Percentiles rank a stretch among this genome's conserved stretches.
Evolutionary conservation across 2,888 invertebrate genomes (phyloP).

Genomic region (Leptopilina syphax): DNA sequence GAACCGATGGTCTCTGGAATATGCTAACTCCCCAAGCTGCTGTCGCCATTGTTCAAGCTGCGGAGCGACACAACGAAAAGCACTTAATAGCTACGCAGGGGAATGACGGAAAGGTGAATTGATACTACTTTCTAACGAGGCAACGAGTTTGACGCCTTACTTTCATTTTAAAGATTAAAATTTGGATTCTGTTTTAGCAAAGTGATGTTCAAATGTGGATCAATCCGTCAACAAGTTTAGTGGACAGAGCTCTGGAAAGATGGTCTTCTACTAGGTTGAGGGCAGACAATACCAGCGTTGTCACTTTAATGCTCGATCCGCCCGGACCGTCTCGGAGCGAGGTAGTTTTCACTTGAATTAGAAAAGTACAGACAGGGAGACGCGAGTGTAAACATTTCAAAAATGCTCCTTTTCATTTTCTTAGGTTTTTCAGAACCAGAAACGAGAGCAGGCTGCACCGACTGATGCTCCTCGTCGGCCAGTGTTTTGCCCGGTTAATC

Average conservation of each 20-base stretch:
- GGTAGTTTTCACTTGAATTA: conserved; percentile 71
- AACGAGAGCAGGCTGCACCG: conserved; percentile 61
- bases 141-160: background rate
- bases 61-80: conserved; percentile 88
- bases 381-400: background rate
- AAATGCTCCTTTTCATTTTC: conserved; percentile 31
- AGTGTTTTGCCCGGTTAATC: conserved; percentile 10
- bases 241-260: conserved; percentile 87
- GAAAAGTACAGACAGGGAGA: too few relatives aligned
- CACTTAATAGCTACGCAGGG: conserved; percentile 75
- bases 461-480: conserved; percentile 45
- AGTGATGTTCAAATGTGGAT: conserved; percentile 81
- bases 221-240: conserved; percentile 94
- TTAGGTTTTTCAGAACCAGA: conserved; percentile 69
- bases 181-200: conserved; percentile 58
- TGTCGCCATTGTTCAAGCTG: conserved; percentile 89
- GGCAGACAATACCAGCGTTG: conserved; percentile 97
- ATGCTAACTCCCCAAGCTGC: conserved; percentile 92
- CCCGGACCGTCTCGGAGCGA: conserved; percentile 88
- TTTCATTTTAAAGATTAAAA: background rate
- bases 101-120: conserved; percentile 70
- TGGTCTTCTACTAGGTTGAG: conserved; percentile 93
- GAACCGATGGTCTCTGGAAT: conserved; percentile 98
- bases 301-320: conserved; percentile 94
- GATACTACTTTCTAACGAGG: background rate